Base-by-base conservation (phyloP, 2,888 invertebrate species). In the Sisyra nigra region DNA sequence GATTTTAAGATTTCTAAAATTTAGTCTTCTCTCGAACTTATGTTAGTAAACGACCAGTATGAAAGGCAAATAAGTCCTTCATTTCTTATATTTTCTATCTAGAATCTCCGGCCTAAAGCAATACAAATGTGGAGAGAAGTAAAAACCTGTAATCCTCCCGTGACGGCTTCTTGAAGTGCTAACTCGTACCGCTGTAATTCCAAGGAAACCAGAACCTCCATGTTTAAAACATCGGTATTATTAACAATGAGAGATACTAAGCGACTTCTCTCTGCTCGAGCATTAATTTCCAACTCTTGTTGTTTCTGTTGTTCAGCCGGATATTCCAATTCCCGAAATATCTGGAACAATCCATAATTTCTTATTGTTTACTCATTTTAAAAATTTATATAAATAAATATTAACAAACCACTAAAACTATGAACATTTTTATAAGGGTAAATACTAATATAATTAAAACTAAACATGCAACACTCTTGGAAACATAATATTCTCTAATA, bases 301-400 rank as follows among this genome's bases (percentile, higher is more conserved):
- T 83, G 68, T 50, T 79, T 76, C 8, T 71, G 70, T 53, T 79
- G 60, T 65, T 86, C 86, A 1, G 80, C 80, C 2, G 85, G 84
- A 53, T 80, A 73, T 61, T 87, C 87, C 46, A 87, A 66, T 39
- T 76, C 74, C 35, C 79, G 74, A 56, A 87, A 87, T 45, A 87
- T 76, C 87, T 85, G 57, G 19, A 57, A 55, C 45, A 50, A 50
- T 51, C 42, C 4, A 34, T 3, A 34, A 13, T n/a, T 8, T 34
- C 34, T 8, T 8, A 7, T 7, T 24, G 24, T 24, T 24, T 24
- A 24, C 24, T 24, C 7, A 24, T 7, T 24, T 24, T 7, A 24
- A 24, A 24, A 5, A 24, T 24, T 24, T 24, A 24, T 24, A n/a
- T n/a, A n/a, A n/a, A n/a, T n/a, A n/a, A n/a, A n/a, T n/a, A n/a